These are phyloP conservation scores for Hymenopus coronatus DNA, from an alignment of 2,888 invertebrate genomes.

Conservation along the genomic window DNA sequence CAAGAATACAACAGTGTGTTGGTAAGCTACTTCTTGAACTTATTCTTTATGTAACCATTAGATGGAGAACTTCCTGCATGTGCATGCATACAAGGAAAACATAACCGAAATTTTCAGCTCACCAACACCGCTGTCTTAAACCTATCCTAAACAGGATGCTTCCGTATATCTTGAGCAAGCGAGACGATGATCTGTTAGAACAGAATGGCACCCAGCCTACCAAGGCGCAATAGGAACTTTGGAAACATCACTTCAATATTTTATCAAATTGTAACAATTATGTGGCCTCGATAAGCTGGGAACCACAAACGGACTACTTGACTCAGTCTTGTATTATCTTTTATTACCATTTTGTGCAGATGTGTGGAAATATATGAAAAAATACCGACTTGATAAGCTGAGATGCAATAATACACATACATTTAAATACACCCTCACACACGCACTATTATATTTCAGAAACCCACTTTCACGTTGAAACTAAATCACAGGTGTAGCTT, in stretches of 20 bases:
- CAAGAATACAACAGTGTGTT: background rate
- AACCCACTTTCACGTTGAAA: slow-evolving; percentile 19
- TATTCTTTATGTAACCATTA: background rate
- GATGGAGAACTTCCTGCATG: background rate
- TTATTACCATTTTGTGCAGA: slow-evolving; percentile 28
- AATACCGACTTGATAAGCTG: slow-evolving; percentile 24
- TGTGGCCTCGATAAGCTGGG: slow-evolving; percentile 33
- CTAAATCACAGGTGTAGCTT: slow-evolving; percentile 53
- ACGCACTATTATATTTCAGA: background rate
- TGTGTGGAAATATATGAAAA: slow-evolving; percentile 30
- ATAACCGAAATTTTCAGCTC: background rate
- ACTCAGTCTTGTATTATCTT: slow-evolving; percentile 34
- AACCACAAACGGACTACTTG: slow-evolving; percentile 32
- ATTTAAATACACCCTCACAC: background rate
- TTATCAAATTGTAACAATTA: slow-evolving; percentile 33
- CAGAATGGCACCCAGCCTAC: slow-evolving; percentile 31
- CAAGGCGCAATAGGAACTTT: slow-evolving; percentile 36
- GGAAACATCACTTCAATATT: slow-evolving; percentile 32
- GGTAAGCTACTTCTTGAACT: background rate
- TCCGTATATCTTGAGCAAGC: slow-evolving; percentile 30
- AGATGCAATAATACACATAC: slow-evolving; percentile 24
- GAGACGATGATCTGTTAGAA: slow-evolving; percentile 24
- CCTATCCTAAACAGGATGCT: background rate
- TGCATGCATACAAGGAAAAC: background rate
- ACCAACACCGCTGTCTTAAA: slow-evolving; percentile 19